Base-by-base conservation (phyloP, 2,888 invertebrate species). In the Parnassius glacialis region DNA sequence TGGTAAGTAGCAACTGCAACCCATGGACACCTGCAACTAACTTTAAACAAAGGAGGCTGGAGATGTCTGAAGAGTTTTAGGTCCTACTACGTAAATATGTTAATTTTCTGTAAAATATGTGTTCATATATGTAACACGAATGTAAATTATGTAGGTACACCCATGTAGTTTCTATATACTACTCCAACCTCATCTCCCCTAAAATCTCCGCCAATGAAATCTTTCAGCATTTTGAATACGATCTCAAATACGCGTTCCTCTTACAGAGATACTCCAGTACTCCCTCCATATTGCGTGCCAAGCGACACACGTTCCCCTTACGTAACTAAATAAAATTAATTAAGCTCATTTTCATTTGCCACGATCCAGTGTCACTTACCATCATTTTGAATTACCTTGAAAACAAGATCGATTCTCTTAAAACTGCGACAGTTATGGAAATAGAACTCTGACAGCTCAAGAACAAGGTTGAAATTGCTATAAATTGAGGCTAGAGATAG, bases 371-470 rank as follows among this genome's bases (percentile, higher is more conserved):
- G 78, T 64, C 70, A 67, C 70, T 77, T 85, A 74, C 20, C 70
- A 62, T 78, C 25, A 81, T 86, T 72, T 67, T 47, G 57, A 63
- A 65, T 63, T 64, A n/a, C 56, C 41, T 12, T 57, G 59, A 73
- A 78, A 83, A 79, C 68, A 79, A 90, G 90, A 91, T 91, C 91
- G 91, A 91, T 91, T 90, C 90, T 90, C 90, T 88, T 71, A 82
- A 82, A 87, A 74, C 58, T 66, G 59, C 55, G 13, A 41, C 2
- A 25, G 48, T n/a, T 60, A 64, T 57, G 20, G 52, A 1, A 81
- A 77, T 73, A 59, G 65, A 10, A 65, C 65, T 61, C 69, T 47
- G 83, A 11, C 9, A 0, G 0, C 0, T 0, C 0, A 0, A 0
- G 0, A 0, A 0, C 76, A 78, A 58, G 69, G 83, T 72, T 62